A percentile compares a stretch with the other conserved stretches of the same genome.
Conservation (phyloP, 2,113 vertebrate genomes). For the Pyrgilauda ruficollis region DNA sequence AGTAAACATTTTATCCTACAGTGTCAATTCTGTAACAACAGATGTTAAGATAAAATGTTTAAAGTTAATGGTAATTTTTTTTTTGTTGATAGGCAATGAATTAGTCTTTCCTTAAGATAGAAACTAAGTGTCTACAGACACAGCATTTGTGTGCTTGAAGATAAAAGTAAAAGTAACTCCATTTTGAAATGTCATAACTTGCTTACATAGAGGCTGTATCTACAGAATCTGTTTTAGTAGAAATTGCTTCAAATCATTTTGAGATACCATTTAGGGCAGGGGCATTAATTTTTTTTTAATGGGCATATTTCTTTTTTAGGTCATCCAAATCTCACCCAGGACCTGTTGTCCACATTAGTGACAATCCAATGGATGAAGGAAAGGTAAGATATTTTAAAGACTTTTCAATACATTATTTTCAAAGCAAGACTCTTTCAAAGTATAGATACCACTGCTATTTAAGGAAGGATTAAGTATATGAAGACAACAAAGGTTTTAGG, state of each 20-base stretch:
- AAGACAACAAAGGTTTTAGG: neutral
- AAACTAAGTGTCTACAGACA: neutral
- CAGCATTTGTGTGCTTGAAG: neutral
- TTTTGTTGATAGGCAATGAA: neutral
- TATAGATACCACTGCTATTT: neutral
- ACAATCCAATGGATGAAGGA: slow-evolving; percentile 99
- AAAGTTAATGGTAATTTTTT: neutral
- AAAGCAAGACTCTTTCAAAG: neutral
- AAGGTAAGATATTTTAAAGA: slow-evolving; percentile 80
- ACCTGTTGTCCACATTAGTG: slow-evolving; percentile 97
- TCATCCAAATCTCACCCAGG: slow-evolving; percentile 98
- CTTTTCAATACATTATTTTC: neutral
- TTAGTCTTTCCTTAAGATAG: neutral
- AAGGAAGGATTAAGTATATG: neutral
- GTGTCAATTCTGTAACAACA: neutral
- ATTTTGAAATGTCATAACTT: neutral
- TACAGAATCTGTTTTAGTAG: neutral
- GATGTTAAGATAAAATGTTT: neutral
- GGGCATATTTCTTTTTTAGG: slow-evolving; percentile 69
- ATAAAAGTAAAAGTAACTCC: neutral
- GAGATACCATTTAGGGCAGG: neutral
- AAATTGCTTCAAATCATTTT: neutral
- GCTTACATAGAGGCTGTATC: neutral
- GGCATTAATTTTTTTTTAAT: neutral
- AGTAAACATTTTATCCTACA: neutral